Base-by-base conservation (phyloP, 1,140 invertebrate genomes). In the Hetaerina americana region DNA sequence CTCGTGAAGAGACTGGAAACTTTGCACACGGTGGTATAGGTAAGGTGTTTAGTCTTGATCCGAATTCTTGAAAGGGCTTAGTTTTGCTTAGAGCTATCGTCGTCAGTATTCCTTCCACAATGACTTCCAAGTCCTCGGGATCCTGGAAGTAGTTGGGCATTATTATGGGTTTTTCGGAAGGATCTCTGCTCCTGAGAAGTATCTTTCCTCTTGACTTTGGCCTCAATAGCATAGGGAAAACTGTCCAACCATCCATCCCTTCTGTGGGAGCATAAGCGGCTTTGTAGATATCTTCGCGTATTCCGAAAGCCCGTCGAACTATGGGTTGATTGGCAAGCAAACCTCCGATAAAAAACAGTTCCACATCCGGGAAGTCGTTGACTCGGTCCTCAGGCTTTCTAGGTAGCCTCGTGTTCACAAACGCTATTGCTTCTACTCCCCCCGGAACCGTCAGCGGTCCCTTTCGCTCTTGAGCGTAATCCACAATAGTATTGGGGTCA, bases 361-460 rank as follows among this genome's bases (percentile, higher is more conserved):
- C 91, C 70, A 93, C 85, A 75, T 93, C 88, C 0, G 92, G 89
- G 81, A 87, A 90, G 27, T 87, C 82, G 5, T 80, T 78, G 75
- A 89, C 83, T 74, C 90, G 87, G 3, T 57, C 40, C n/a, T n/a
- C n/a, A n/a, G n/a, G n/a, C 10, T 12, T 57, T 57, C 40, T 2
- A 18, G 40, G 40, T 3, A 57, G 40, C 10, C 15, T 12, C 8
- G 90, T 81, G 74, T 93, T 87, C 74, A 90, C 82, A 76, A 93
- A 94, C 1, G 87, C 86, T 0, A 94, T 77, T 0, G 88, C 91
- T 80, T 96, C 93, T 71, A 89, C 90, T 0, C 90, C 92, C 22
- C 93, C 93, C 0, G 92, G 87, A 3, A 92, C 83, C 0, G 92
- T 87, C 22, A 92, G 77, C 0, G 91, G 91, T 22, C 92, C 92